These are phyloP conservation scores for Heliconius nattereri DNA, from an alignment of 1,140 invertebrate genomes.

Conservation along the genomic window DNA sequence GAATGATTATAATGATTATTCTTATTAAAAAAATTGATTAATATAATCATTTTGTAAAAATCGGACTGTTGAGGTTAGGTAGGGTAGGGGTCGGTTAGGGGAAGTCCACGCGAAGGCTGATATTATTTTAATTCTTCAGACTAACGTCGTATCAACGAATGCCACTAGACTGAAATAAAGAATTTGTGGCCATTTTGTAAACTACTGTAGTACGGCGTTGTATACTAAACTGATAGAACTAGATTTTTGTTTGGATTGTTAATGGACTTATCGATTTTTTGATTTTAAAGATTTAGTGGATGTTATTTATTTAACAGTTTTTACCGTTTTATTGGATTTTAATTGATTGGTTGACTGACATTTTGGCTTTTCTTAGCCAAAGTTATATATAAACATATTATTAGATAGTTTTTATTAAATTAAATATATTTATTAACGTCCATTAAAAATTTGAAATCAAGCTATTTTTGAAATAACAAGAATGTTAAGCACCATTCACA, in stretches of 20 bases:
- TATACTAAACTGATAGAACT: constrained; percentile 7
- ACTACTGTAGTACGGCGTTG: constrained; percentile 20
- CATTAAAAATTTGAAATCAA: constrained; percentile 3
- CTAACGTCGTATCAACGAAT: constrained; percentile 23
- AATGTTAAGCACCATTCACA: background rate
- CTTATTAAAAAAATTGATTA: background rate
- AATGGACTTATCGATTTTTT: background rate
- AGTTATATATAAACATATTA: too few species aligned
- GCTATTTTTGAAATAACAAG: background rate
- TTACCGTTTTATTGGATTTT: too few species aligned
- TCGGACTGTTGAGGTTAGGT: background rate
- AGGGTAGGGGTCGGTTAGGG: background rate
- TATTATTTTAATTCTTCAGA: constrained; percentile 46
- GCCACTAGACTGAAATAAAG: constrained; percentile 44
- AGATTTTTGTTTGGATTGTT: background rate
- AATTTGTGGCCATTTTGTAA: constrained; percentile 31
- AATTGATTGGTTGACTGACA: too few species aligned
- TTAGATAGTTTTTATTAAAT: too few species aligned
- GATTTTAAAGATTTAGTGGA: background rate
- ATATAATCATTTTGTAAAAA: background rate
- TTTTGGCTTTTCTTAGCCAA: too few species aligned
- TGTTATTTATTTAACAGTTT: background rate
- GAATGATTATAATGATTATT: constrained; percentile 5
- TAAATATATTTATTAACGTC: background rate
- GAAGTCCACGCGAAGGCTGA: constrained; percentile 61